Conservation (phyloP, 2,113 vertebrate species). For the Megaceryle maxima region DNA sequence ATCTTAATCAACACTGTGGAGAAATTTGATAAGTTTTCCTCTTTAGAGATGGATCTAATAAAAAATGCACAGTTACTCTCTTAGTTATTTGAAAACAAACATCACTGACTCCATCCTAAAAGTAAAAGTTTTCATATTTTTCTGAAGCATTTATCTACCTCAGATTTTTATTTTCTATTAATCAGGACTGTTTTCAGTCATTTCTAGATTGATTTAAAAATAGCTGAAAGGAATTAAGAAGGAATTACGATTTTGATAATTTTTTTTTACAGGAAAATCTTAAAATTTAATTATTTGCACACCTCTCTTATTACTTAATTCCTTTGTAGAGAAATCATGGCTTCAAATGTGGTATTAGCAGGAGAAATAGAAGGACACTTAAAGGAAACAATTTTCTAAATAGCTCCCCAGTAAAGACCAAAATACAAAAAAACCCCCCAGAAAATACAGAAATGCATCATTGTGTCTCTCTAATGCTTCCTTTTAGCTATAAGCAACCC, state of each 20-base stretch:
- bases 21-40: background rate
- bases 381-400: background rate
- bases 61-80: background rate
- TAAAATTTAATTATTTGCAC: background rate
- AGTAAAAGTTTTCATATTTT: background rate
- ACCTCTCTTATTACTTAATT: background rate
- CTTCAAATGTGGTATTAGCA: background rate
- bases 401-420: background rate
- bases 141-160: background rate
- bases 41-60: background rate
- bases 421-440: background rate
- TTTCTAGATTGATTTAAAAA: background rate
- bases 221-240: background rate
- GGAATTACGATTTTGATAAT: background rate
- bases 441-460: background rate
- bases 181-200: background rate
- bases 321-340: background rate
- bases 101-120: accelerated
- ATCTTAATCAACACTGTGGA: background rate
- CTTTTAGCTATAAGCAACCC: background rate
- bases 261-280: background rate
- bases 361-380: background rate
- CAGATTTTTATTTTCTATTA: background rate
- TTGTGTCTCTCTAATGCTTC: background rate
- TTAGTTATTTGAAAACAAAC: background rate